phyloP scores from a whole-genome alignment of 2,888 invertebrate species.

The Epirrhoe tristata region DNA sequence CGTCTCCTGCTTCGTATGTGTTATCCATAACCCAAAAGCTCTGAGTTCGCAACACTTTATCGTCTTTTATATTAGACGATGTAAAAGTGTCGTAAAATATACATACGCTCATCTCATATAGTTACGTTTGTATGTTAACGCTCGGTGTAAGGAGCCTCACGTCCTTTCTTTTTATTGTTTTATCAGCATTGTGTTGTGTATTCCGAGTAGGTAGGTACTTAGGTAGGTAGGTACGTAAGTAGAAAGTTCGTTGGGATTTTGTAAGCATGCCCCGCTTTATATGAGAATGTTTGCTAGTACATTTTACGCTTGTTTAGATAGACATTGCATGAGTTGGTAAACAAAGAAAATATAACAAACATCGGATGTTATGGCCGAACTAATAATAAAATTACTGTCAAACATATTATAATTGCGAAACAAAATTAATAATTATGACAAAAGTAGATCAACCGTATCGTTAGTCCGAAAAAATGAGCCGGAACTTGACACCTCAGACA shows the following conservation, averaged over 20 bases:
- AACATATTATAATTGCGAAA: background rate
- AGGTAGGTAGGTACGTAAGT: no score
- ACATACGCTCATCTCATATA: constrained; percentile 36
- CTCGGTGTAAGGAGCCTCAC: constrained; percentile 36
- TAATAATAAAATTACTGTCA: background rate
- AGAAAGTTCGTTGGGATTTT: constrained; percentile 32
- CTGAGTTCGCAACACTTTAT: constrained; percentile 47
- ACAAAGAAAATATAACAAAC: constrained; percentile 3
- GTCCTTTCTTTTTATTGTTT: constrained; percentile 43
- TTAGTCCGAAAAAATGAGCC: background rate
- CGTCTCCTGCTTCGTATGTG: background rate
- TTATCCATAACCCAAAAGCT: constrained; percentile 11
- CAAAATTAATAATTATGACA: background rate
- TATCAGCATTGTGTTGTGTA: constrained; percentile 42
- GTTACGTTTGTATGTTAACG: constrained; percentile 38
- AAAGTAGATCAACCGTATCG: no score
- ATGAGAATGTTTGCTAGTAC: constrained; percentile 20
- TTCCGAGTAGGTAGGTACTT: no score
- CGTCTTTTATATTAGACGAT: constrained; percentile 56
- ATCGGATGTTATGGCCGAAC: background rate
- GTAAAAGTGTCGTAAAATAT: constrained; percentile 52
- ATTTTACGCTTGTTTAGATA: constrained; percentile 17
- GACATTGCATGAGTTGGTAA: constrained; percentile 15
- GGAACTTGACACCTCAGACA: no score
- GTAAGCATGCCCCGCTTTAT: constrained; percentile 20